Evolutionary conservation across 2,888 invertebrate genomes (phyloP), one percentile per base, ranked within the genome.

Genomic region (Meta bourneti): DNA sequence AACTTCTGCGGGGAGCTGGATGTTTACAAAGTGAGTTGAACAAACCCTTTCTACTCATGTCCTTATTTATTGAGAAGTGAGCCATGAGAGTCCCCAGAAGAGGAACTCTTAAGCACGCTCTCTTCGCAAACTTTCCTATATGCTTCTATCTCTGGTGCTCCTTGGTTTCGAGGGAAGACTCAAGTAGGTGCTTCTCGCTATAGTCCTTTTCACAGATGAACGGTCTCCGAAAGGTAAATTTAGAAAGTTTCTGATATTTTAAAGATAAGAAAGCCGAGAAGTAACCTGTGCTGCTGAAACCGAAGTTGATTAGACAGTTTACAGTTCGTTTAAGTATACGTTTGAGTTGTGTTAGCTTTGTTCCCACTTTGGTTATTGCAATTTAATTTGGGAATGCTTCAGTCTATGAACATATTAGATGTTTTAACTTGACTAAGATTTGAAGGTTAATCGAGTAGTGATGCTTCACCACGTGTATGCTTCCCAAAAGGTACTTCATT

Each of bases 1-100:
- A 96, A 97, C 75, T 98, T 97, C 95, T 98, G 98, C 94, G 98
- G 98, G 93, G 97, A 97, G 94, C 96, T 98, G 74, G 98, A 99
- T 94, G 98, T 99, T 51, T 99, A 99, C 95, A 99, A 99, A 97
- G 98, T 97, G 95, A 94, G 94, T 74, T 19, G n/a, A 69, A 69
- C n/a, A n/a, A 51, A n/a, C 77, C 51, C 72, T 72, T 51, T 82
- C 72, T 82, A 74, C 34, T 81, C 49, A 81, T 75, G 49, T 92
- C 71, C 70, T 72, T 52, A 88, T 72, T 77, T 48, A 91, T 78
- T 75, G 34, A 69, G 51, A 80, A 54, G 80, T 80, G 80, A 61
- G n/a, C 48, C 69, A 49, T 81, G 70, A 81, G 81, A 81, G 51
- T n/a, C 34, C 48, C 48, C 69, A 34, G 9, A 70, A 61, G 16